phyloP scores from a whole-genome alignment of 92 coral and sea anemone species.

The Micromussa lordhowensis region DNA sequence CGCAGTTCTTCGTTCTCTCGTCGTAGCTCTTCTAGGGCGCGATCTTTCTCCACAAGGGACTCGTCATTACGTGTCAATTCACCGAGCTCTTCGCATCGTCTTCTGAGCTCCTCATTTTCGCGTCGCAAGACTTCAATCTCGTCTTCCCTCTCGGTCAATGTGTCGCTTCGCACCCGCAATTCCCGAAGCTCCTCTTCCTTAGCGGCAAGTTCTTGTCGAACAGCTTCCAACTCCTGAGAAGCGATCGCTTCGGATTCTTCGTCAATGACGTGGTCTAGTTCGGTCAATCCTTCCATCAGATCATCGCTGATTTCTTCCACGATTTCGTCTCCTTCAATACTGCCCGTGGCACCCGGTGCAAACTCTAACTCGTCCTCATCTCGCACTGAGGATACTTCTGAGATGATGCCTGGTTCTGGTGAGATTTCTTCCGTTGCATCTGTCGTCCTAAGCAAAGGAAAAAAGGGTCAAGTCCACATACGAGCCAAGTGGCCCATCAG shows the following conservation, averaged over 20 bases:
- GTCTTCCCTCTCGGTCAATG: conserved; percentile 57
- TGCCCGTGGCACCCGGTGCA: conserved; percentile 29
- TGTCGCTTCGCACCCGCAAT: conserved; percentile 47
- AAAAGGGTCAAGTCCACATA: too few species aligned
- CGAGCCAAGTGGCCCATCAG: too few species aligned
- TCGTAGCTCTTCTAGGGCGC: conserved; percentile 60
- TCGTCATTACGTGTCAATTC: conserved; percentile 27
- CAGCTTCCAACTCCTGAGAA: conserved; percentile 24
- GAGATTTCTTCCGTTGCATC: conserved; percentile 34
- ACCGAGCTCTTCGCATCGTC: conserved; percentile 42
- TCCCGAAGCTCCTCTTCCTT: conserved; percentile 61
- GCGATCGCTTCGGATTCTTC: conserved; percentile 46
- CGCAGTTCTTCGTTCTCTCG: conserved; percentile 54
- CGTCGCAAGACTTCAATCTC: conserved; percentile 62
- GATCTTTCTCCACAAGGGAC: conserved; percentile 45
- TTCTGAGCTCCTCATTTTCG: conserved; percentile 67
- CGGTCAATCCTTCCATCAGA: conserved; percentile 58
- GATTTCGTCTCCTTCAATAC: conserved; percentile 39
- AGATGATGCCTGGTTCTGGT: conserved; percentile 33
- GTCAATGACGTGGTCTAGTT: conserved; percentile 36
- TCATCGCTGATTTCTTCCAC: conserved; percentile 63
- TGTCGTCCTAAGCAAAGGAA: conserved; percentile 29
- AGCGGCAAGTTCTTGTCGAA: conserved; percentile 21
- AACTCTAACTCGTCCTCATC: conserved; percentile 62
- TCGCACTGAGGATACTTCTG: conserved; percentile 56